Evolutionary conservation across 2,797 vertebrate genomes (phyloP), one percentile per base, ranked within the genome.

Genomic region (Nothura maculosa): DNA sequence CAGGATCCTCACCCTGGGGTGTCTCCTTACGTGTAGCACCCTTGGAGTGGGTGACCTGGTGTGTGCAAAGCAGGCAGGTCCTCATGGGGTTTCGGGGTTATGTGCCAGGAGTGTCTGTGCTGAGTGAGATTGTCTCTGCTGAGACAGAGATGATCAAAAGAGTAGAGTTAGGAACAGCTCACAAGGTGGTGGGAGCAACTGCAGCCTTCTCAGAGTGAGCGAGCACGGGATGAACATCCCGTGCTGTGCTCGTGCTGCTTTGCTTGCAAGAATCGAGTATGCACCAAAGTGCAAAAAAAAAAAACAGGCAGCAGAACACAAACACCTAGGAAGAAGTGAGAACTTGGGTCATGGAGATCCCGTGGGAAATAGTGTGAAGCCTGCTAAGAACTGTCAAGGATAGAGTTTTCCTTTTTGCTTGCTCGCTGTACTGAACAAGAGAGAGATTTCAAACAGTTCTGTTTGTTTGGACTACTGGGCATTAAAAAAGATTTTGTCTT

Each of bases 1-100:
- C 95, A 91, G 84, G 95, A 91, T 96, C 86, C 76, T 94, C 74
- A 74, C 3, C 36, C 52, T 45, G 57, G 84, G 96, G 96, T 90
- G 93, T 95, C 94, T 69, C 94, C 76, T 83, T 57, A 9, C 54
- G 22, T 25, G 47, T 13, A 63, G 85, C 32, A 7, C 40, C 6
- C 19, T 18, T 0, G 24, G 16, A 0, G 36, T 58, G 85, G 90
- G 81, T 54, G 88, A 67, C 1, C 15, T 0, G 1, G 17, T 54
- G 34, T 81, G 67, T 50, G 3, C 60, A 5, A 80, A 76, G 74
- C 66, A 50, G 62, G 62, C 0, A 4, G 27, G 25, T 34, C 80
- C 67, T 45, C 61, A 24, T 0, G 0, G 21, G 20, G 57, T 85
- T 28, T 12, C 28, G 25, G 63, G 72, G 30, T 28, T 6, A 5